Conservation (phyloP, 2,113 vertebrate species). For the Microcebus tavaratra region DNA sequence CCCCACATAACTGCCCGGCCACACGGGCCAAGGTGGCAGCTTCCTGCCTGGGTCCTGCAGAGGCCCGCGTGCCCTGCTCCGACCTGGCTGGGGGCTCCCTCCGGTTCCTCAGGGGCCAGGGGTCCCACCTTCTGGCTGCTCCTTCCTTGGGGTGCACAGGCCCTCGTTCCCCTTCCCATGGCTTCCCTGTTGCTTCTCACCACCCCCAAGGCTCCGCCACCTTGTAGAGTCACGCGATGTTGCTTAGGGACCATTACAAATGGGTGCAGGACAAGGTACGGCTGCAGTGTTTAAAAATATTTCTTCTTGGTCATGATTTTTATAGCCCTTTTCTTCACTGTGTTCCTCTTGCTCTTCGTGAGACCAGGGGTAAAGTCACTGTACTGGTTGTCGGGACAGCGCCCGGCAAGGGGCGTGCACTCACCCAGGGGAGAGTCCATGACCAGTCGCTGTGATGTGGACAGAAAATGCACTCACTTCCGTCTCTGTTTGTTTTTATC, state of each 20-base stretch:
- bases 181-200: neutral
- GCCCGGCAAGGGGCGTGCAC: neutral
- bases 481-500: neutral
- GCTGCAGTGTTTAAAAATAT: neutral
- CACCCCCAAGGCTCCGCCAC: neutral
- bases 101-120: neutral
- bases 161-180: neutral
- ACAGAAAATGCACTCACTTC: neutral
- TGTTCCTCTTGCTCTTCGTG: neutral
- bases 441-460: neutral
- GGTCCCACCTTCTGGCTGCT: neutral
- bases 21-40: neutral
- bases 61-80: neutral
- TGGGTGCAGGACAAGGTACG: neutral
- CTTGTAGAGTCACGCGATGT: neutral
- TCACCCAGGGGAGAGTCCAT: fast-evolving
- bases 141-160: neutral
- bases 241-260: neutral
- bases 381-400: neutral
- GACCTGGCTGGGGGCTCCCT: neutral
- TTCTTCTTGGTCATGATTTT: neutral
- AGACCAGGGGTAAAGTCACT: neutral
- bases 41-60: neutral
- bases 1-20: neutral
- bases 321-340: neutral